phyloP scores from a whole-genome alignment of 2,888 invertebrate species.

The Lochmaea capreae region DNA sequence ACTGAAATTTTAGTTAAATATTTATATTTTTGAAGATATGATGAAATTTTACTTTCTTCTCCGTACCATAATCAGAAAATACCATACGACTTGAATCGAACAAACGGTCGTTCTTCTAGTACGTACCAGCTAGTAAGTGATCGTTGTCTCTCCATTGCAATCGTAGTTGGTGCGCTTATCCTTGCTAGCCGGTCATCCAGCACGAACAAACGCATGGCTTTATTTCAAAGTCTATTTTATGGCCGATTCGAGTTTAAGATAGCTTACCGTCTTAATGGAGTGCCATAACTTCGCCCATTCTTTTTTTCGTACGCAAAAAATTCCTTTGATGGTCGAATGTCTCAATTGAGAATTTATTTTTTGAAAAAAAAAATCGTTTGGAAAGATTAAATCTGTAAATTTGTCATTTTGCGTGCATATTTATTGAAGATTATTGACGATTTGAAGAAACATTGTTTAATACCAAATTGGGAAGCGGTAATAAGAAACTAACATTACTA shows the following conservation, averaged over 20 bases:
- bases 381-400: too few relatives aligned
- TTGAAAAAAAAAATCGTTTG: too few relatives aligned
- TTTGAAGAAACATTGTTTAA: too few relatives aligned
- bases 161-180: conserved; percentile 11
- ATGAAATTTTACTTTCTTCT: too few relatives aligned
- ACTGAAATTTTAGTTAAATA: too few relatives aligned
- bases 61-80: not conserved
- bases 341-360: conserved; percentile 8
- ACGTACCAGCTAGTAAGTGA: conserved; percentile 9
- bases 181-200: not conserved
- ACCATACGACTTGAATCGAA: not conserved
- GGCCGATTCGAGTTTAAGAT: conserved; percentile 24
- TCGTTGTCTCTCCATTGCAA: conserved; percentile 21
- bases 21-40: too few relatives aligned
- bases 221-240: conserved; percentile 27
- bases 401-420: too few relatives aligned
- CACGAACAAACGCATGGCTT: conserved; percentile 21
- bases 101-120: conserved; percentile 7
- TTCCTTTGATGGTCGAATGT: conserved; percentile 11
- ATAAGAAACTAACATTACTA: too few relatives aligned
- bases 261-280: conserved; percentile 29
- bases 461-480: too few relatives aligned
- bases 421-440: too few relatives aligned
- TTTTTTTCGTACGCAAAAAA: conserved; percentile 16
- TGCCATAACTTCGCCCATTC: conserved; percentile 24